Base-by-base conservation (phyloP, 1,140 invertebrate genomes). In the Leptopilina boulardi region DNA sequence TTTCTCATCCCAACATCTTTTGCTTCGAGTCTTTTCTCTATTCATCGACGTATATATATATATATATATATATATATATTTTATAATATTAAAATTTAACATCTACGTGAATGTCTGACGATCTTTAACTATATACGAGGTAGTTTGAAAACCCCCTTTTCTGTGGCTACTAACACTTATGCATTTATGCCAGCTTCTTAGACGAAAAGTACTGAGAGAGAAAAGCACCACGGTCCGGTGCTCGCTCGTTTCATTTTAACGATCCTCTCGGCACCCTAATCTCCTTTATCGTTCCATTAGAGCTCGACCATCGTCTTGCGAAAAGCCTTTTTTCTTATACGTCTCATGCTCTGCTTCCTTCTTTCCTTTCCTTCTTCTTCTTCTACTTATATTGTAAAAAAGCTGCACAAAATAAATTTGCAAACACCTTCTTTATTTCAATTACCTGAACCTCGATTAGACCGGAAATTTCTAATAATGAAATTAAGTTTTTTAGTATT, bases 231-330 rank as follows among this genome's bases (percentile, higher is more conserved):
- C 21, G 56, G 21, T 59, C 21, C 56, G 56, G 21, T 59, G 56
- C 23, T 59, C 2, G 56, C 56, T 59, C 56, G 56, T 59, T 59
- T 59, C 21, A 26, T 59, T 59, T 59, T 59, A 59, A 59, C 56
- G 56, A 59, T 59, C 56, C 56, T 59, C 21, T 26, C 56, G 21
- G 56, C 56, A 59, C 56, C 56, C 56, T 59, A 59, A 59, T 59
- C 56, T 59, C 21, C 56, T 59, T 59, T 59, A 59, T 59, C 21
- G 56, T 59, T 26, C 56, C 56, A 59, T 59, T 59, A 59, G 56
- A 59, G 56, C 56, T 59, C 56, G 21, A 59, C 56, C 56, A 59
- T 26, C 56, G 56, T 13, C 21, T 59, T 26, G 56, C 56, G 56
- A 59, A 59, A 59, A 59, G 56, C 56, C 56, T 59, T 59, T 59